phyloP scores from a whole-genome alignment of 2,113 vertebrate genomes.

The Pyxicephalus adspersus region DNA sequence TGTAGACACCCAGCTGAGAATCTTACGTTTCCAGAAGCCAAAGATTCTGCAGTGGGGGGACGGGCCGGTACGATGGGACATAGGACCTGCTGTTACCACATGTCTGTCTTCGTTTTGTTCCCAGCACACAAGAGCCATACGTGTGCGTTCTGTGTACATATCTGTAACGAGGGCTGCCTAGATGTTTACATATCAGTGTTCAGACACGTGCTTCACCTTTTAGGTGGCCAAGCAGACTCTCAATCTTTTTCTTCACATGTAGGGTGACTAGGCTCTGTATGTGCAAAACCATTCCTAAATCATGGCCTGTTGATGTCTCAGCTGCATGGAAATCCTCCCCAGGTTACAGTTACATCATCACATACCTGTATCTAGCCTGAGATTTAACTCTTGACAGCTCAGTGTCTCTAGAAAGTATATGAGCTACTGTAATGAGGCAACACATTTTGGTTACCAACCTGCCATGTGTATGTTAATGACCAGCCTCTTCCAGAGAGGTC shows the following conservation, averaged over 20 bases:
- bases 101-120: slow-evolving; percentile 50
- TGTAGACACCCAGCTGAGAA: slow-evolving; percentile 51
- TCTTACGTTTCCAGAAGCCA: slow-evolving; percentile 21
- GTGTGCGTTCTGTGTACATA: slow-evolving; percentile 45
- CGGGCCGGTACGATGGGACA: slow-evolving; percentile 53
- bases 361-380: slow-evolving; percentile 6
- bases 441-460: slow-evolving; percentile 13
- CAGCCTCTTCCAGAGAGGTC: slow-evolving; percentile 29
- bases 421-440: slow-evolving; percentile 14
- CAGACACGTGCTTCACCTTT: slow-evolving; percentile 48
- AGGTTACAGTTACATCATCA: slow-evolving; percentile 15
- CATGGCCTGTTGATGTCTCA: slow-evolving; percentile 42
- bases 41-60: slow-evolving; percentile 22
- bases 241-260: slow-evolving; percentile 21
- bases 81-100: slow-evolving; percentile 55
- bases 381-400: slow-evolving; percentile 34
- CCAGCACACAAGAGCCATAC: slow-evolving; percentile 51
- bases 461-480: slow-evolving; percentile 26
- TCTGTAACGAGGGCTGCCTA: slow-evolving; percentile 53
- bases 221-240: slow-evolving; percentile 49
- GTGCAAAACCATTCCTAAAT: slow-evolving; percentile 51
- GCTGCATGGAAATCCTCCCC: slow-evolving; percentile 19
- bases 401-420: slow-evolving; percentile 15
- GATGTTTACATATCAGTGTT: slow-evolving; percentile 56
- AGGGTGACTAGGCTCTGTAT: slow-evolving; percentile 35